phyloP scores from a whole-genome alignment of 2,113 vertebrate species.

The Leucosticte australis region DNA sequence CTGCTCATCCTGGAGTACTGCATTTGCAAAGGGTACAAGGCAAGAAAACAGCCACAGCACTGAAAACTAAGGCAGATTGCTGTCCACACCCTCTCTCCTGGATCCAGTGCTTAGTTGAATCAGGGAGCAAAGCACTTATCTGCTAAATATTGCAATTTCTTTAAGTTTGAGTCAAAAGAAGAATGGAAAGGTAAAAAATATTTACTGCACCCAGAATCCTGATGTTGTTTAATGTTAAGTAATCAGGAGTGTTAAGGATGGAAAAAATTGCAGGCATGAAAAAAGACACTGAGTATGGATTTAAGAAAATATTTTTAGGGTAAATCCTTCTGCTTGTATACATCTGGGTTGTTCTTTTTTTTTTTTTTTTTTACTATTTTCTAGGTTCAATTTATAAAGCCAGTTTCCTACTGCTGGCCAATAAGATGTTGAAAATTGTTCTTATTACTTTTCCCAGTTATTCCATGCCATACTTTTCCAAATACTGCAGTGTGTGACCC shows the following conservation, averaged over 20 bases:
- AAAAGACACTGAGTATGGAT: not conserved
- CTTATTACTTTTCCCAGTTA: not conserved
- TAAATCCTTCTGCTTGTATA: not conserved
- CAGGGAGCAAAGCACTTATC: not conserved
- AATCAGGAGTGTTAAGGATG: not conserved
- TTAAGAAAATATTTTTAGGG: not conserved
- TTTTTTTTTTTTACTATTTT: not conserved
- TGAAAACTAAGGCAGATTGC: not conserved
- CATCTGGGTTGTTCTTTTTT: not conserved
- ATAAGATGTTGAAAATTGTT: not conserved
- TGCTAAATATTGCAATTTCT: not conserved
- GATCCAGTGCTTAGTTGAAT: not conserved
- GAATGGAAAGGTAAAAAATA: not conserved
- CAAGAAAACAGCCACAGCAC: not conserved
- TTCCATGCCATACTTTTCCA: not conserved
- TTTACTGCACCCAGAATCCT: not conserved
- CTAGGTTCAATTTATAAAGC: not conserved
- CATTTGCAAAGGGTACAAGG: not conserved
- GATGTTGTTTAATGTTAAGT: not conserved
- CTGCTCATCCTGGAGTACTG: not conserved
- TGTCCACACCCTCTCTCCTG: not conserved
- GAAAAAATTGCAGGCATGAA: not conserved
- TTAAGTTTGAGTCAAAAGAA: not conserved
- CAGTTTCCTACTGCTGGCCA: not conserved
- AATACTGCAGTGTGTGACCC: not conserved